Base-by-base conservation (phyloP, 2,888 invertebrate species). In the Ennomos fuscantarius region DNA sequence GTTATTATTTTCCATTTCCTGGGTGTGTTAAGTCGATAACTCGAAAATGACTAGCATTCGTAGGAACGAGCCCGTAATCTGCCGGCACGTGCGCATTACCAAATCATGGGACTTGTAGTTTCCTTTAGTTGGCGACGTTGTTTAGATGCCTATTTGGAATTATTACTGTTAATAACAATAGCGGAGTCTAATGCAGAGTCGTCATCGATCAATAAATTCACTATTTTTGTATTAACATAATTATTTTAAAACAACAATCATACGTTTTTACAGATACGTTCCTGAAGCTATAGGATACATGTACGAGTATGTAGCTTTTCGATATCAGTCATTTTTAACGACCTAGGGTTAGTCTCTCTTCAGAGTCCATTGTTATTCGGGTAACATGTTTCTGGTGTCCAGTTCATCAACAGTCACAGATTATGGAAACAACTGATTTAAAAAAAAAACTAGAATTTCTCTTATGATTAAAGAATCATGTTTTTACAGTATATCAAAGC, bases 1-100 rank as follows among this genome's bases (percentile, higher is more conserved):
- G 91, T 87, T 87, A 92, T 91, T 92, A 91, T 88, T 87, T 87
- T 85, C 84, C 86, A 89, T 92, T 92, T 91, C 89, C 90, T 86
- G 80, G 77, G 69, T 75, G 87, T 79, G 87, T 81, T 84, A 87
- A 89, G 86, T 87, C 89, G 91, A 90, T 91, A 92, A 92, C 87
- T 91, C 87, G 91, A 91, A 91, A 92, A 91, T 91, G 83, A 91
- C 87, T 80, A 81, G 79, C 78, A 84, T 87, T 87, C 78, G 83
- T 85, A 81, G 73, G 74, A 83, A 85, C 82, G 65, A 81, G 79
- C 80, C 39, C 47, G 57, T 43, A 57, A 57, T 57, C 57, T 57
- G 52, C 43, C 67, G 74, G 75, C 77, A 78, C 78, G 78, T 79
- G 82, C 74, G 86, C 84, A 86, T 89, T 89, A 88, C 80, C 80